Evolutionary conservation across 2,888 invertebrate species (phyloP).

Genomic region (Torymus auratus): DNA sequence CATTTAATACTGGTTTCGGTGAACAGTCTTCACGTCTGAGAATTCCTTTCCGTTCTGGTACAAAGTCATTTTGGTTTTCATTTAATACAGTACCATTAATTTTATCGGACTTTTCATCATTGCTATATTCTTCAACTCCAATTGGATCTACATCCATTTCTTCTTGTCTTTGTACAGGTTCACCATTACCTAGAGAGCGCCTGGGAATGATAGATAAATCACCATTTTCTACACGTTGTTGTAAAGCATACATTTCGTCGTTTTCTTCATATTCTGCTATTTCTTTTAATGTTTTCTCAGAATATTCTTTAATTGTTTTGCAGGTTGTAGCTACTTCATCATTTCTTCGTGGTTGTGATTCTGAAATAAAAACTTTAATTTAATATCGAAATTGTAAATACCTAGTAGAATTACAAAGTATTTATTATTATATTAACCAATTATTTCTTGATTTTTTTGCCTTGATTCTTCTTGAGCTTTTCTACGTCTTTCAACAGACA

Average conservation of each 20-base stretch:
- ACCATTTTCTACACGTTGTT: constrained; percentile 40
- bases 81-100: constrained; percentile 45
- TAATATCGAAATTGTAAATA: not conserved
- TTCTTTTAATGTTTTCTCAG: constrained; percentile 66
- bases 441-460: constrained; percentile 21
- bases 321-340: constrained; percentile 42
- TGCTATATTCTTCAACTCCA: constrained; percentile 24
- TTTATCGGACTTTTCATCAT: constrained; percentile 36
- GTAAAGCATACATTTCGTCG: constrained; percentile 15
- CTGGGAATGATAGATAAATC: constrained; percentile 48
- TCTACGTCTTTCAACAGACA: constrained; percentile 58
- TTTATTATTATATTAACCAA: constrained; percentile 33
- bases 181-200: constrained; percentile 30
- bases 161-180: constrained; percentile 1
- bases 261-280: constrained; percentile 62
- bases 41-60: constrained; percentile 47
- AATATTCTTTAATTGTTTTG: constrained; percentile 67
- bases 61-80: constrained; percentile 44
- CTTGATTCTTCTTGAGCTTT: constrained; percentile 51
- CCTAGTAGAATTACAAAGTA: too few species aligned
- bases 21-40: constrained; percentile 46
- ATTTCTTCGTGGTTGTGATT: constrained; percentile 38
- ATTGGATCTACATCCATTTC: constrained; percentile 56
- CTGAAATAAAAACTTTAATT: constrained; percentile 28
- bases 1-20: constrained; percentile 49